Percentiles rank a stretch among this genome's conserved stretches.
Conservation (phyloP, 2,888 invertebrate genomes). For the Aspidiotus rigidus region DNA sequence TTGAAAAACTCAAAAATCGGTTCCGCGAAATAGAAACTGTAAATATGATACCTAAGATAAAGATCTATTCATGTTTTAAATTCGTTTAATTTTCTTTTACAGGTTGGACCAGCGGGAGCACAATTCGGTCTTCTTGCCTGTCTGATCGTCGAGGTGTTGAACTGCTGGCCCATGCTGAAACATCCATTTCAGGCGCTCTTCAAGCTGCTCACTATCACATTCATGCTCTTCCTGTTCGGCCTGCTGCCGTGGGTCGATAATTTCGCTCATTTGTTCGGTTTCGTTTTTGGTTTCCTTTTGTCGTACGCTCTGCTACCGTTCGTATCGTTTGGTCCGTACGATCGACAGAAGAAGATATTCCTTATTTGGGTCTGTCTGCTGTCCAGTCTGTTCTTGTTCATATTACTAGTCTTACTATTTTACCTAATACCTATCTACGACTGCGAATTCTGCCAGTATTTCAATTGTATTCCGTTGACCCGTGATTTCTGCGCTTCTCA, state of each 20-base stretch:
- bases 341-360: conserved; percentile 67
- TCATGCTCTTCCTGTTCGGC: conserved; percentile 72
- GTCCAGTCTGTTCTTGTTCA: conserved; percentile 60
- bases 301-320: conserved; percentile 92
- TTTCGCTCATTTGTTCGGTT: conserved; percentile 93
- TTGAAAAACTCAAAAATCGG: too few species aligned
- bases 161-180: conserved; percentile 82
- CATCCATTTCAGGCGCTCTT: conserved; percentile 74
- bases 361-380: conserved; percentile 59
- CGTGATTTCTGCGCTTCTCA: conserved; percentile 82
- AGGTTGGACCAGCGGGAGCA: conserved; percentile 96
- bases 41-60: neutral
- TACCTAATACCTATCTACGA: conserved; percentile 80
- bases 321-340: conserved; percentile 81
- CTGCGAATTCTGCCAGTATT: conserved; percentile 75
- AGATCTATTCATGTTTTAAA: neutral
- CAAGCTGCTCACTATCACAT: conserved; percentile 63
- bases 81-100: conserved; percentile 40
- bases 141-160: conserved; percentile 81
- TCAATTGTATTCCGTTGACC: conserved; percentile 83
- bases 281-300: conserved; percentile 83
- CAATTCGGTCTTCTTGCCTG: conserved; percentile 94
- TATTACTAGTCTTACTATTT: conserved; percentile 67
- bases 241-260: conserved; percentile 97
- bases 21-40: too few species aligned